Base-by-base conservation (phyloP, 2,888 invertebrate genomes). In the Apocheima hispidaria region DNA sequence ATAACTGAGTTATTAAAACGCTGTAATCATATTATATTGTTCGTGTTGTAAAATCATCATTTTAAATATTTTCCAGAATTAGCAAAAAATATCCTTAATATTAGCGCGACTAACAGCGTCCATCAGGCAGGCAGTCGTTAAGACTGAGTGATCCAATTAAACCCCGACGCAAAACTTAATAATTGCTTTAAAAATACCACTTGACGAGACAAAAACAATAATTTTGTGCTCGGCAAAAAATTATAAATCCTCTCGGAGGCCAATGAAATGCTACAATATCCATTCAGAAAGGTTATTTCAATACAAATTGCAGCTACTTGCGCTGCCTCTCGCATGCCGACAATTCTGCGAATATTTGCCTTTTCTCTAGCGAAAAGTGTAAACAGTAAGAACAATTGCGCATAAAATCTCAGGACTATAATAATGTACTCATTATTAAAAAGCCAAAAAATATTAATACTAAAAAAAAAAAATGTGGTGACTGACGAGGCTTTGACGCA, bases 291-390 rank as follows among this genome's bases (percentile, higher is more conserved):
- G 85, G 87, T 87, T 92, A 92, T 91, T 92, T 87, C 88, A 88
- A 92, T 92, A 91, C 90, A 91, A 92, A 92, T 92, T 90, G 88
- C 90, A 83, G 88, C 87, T 88, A 89, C 91, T 91, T 88, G 88
- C 88, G 77, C 85, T 84, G 88, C 84, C 83, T 77, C 87, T 81
- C 87, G 77, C 86, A 78, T 85, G 87, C 92, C 92, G 88, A 86
- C 87, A 87, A 92, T 92, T 89, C 90, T 90, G 88, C 89, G 86
- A 87, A 92, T 92, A 87, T 83, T 91, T 90, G 86, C 83, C 88
- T 83, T 80, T 78, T 83, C 84, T 84, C 86, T 84, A 86, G 46
- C 33, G 41, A 12, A 18, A n/a, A 21, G 51, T 52, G 2, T 10
- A 0, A 50, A 4, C 61, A 61, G 61, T 56, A 61, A 16, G 61